Base-by-base conservation (phyloP, 2,113 vertebrate genomes). In the Gulo gulo region DNA sequence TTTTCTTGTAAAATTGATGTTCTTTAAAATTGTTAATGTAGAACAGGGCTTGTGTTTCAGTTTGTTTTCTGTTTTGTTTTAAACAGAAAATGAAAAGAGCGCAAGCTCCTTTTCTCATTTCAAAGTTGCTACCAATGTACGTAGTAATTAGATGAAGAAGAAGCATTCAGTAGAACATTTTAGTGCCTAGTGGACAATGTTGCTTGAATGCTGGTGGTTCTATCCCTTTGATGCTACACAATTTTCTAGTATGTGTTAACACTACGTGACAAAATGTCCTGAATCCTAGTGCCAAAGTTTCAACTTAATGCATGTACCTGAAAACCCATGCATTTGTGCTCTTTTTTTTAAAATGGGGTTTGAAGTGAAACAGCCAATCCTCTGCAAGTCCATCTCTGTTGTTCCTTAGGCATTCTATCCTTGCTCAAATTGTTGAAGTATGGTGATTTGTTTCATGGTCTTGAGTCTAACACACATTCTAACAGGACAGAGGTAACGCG, bases 401-500 rank as follows among this genome's bases (percentile, higher is more conserved):
- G 95, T 95, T 97, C 97, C 90, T 45, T 98, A 96, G 91, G 93
- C 91, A 97, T 98, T 98, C n/a, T 97, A 96, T 98, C 98, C 98
- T 98, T 92, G 88, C 97, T 97, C 96, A 96, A 96, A 18, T 98
- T 98, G 98, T 89, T 97, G 97, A 98, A 98, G 96, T 98, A 99
- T 98, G 98, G 98, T 98, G 98, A 81, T 88, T 97, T 97, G 97
- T 94, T 95, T 95, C 91, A 92, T 97, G 96, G 93, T 97, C 96
- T 98, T 95, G 93, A 92, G 95, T 98, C 97, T 96, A 96, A 97
- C 98, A 97, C 97, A 97, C 98, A 92, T 98, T 90, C 97, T 98
- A 97, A 98, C 85, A 96, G 94, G 92, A 80, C 98, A 98, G 98
- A 94, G 98, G 88, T 91, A 96, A 97, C n/a, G 74, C 67, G 8